Evolutionary conservation across 2,113 vertebrate species (phyloP).

Genomic region (Galbula dea): DNA sequence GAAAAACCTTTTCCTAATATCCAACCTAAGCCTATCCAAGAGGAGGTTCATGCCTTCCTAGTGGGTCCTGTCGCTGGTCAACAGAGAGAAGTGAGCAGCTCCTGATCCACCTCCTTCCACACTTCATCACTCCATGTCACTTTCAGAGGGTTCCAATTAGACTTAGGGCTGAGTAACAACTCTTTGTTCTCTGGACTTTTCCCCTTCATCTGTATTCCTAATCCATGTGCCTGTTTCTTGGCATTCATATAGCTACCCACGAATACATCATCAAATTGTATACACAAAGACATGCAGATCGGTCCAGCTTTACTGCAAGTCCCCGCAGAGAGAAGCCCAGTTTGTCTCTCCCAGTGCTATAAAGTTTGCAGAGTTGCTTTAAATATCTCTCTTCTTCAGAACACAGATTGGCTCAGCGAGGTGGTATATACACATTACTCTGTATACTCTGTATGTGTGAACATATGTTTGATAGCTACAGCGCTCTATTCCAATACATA

Average conservation of each 20-base stretch:
- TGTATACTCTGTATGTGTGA: conserved; percentile 63
- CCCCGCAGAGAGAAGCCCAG: conserved; percentile 14
- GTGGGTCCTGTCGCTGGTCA: too few relatives aligned
- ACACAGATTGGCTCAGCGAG: conserved; percentile 54
- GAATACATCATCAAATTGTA: neutral
- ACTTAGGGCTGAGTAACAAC: neutral
- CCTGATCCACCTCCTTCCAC: neutral
- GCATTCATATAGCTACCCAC: neutral
- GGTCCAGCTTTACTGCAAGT: conserved; percentile 18
- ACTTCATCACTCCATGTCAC: neutral
- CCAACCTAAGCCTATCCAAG: too few relatives aligned
- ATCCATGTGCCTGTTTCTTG: neutral
- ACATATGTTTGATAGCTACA: conserved; percentile 67
- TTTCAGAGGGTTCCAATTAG: neutral
- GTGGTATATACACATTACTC: conserved; percentile 66
- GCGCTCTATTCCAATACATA: conserved; percentile 52
- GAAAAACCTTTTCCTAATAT: too few relatives aligned
- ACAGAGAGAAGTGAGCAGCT: too few relatives aligned
- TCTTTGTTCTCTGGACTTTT: neutral
- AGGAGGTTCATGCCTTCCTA: too few relatives aligned
- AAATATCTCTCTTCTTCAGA: conserved; percentile 54
- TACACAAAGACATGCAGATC: neutral
- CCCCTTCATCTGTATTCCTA: neutral
- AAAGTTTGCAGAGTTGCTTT: conserved; percentile 57
- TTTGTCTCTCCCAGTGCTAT: neutral